phyloP scores from a whole-genome alignment of 2,113 vertebrate genomes.

The Pachyramphus minor region DNA sequence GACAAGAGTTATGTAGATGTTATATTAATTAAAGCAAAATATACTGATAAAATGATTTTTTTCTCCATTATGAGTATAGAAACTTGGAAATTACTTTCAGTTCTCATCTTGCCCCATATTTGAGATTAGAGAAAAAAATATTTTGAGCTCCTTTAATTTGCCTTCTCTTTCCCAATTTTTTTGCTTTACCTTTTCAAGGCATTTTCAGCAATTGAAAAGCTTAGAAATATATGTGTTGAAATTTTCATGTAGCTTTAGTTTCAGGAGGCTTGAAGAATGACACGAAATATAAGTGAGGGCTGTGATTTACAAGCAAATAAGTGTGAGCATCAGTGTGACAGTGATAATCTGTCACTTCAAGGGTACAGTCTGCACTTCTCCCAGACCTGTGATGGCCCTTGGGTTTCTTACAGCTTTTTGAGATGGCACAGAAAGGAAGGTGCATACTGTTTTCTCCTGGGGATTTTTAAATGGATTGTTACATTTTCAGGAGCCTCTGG shows the following conservation, averaged over 20 bases:
- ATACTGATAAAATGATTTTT: background rate
- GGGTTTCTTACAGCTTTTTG: background rate
- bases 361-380: background rate
- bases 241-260: background rate
- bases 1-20: background rate
- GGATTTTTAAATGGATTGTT: background rate
- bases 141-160: background rate
- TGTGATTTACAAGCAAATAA: background rate
- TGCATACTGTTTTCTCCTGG: rapidly evolving
- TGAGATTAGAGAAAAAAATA: background rate
- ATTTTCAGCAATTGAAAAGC: background rate
- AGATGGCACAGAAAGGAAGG: background rate
- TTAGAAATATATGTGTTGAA: background rate
- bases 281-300: background rate
- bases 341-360: background rate
- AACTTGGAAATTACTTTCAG: background rate
- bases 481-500: background rate
- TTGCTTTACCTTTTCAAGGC: background rate
- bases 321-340: background rate
- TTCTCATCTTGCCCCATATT: background rate
- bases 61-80: rapidly evolving
- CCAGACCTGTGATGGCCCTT: background rate
- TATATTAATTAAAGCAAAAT: background rate
- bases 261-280: background rate
- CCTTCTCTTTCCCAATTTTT: background rate